Base-by-base conservation (phyloP, 2,888 invertebrate genomes). In the Sarcophaga caerulescens region DNA sequence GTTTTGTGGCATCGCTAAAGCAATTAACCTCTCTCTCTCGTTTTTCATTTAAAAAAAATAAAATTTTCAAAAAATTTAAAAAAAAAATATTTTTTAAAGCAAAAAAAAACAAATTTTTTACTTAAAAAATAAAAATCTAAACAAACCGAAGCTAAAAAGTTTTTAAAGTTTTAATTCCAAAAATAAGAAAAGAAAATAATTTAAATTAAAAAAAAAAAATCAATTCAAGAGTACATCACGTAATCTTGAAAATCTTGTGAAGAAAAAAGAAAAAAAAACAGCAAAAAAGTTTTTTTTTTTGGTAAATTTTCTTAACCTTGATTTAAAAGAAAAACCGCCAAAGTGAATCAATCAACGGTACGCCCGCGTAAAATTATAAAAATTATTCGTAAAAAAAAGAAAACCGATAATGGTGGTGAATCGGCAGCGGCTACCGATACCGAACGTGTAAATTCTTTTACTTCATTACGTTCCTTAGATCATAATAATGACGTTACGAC, bases 361-460 rank as follows among this genome's bases (percentile, higher is more conserved):
- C 90, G 90, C 14, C 90, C 90, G 85, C 90, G 89, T 88, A 90
- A 90, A 90, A 88, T 90, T 62, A 89, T 90, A 76, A 90, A 89
- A 89, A 89, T 91, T 62, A 88, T 88, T 73, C 90, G 89, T 71
- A 90, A 89, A 84, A 90, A 90, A 87, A 90, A 90, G 88, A 90
- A 89, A 88, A 88, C 89, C 74, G 89, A 87, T 76, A 88, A 87
- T 76, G 87, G 81, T 14, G 85, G 76, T 6, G 86, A 86, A 35
- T 80, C 76, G 19, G 82, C 71, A 12, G 85, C 86, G 71, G 89
- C 88, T 81, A 89, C 88, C 60, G 89, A 89, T 87, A 89, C 89
- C 52, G 89, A 89, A 81, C 87, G 89, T 17, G 87, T 84, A 80
- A 89, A 88, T 85, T 89, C 89, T 35, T 82, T 82, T 76, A 63